phyloP scores from a whole-genome alignment of 2,888 invertebrate species.

The Campoletis raptor region DNA sequence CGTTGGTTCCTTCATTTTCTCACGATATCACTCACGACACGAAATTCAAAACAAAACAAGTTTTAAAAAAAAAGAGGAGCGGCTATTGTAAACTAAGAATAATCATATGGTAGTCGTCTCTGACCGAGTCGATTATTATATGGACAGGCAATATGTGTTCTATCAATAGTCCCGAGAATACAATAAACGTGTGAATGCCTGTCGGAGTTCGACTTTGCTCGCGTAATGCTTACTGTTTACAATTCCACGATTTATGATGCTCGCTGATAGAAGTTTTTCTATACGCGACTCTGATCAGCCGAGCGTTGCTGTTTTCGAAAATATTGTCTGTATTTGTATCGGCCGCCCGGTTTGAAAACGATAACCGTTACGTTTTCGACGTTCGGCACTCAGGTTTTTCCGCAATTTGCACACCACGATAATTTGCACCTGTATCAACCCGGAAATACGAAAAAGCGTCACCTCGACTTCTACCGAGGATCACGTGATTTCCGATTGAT shows the following conservation, averaged over 20 bases:
- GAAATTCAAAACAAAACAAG: background rate
- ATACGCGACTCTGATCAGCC: background rate
- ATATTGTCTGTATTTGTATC: background rate
- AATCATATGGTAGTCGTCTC: too few species aligned
- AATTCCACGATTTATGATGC: background rate
- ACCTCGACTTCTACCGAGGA: conserved; percentile 8
- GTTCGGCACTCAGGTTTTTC: background rate
- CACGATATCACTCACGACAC: background rate
- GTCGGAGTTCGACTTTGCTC: conserved; percentile 4
- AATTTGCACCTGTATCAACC: background rate
- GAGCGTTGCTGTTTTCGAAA: background rate
- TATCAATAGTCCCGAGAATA: conserved; percentile 16
- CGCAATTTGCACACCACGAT: background rate
- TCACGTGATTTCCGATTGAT: conserved; percentile 21
- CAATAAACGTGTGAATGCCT: background rate
- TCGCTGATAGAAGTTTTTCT: background rate
- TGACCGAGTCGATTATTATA: background rate
- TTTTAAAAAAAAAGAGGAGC: too few species aligned
- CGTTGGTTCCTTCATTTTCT: conserved; percentile 24
- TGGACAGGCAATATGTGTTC: background rate
- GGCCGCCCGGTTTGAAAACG: background rate
- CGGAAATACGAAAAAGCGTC: conserved; percentile 9
- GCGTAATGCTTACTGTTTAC: background rate
- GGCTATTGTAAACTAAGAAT: too few species aligned
- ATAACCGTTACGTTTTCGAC: background rate